Evolutionary conservation across 64 coral and sea anemone genomes (phyloP).

Genomic region (Pachyseris speciosa): DNA sequence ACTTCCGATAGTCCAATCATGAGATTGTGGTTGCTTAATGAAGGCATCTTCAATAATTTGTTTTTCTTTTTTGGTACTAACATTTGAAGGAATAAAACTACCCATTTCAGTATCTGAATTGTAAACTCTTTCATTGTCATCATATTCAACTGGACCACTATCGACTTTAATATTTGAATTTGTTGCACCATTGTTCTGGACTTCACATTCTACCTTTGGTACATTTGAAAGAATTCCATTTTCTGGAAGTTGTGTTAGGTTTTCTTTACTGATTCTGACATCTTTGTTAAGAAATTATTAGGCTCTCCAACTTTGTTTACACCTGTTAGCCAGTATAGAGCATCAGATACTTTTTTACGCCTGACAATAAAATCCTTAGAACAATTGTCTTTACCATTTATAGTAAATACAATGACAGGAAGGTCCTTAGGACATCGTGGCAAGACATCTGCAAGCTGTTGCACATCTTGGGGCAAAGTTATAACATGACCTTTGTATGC

Average conservation of each 20-base stretch:
- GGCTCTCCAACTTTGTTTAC: conserved; percentile 42
- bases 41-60: conserved; percentile 26
- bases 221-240: conserved; percentile 44
- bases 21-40: background rate
- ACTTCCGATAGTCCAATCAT: conserved; percentile 50
- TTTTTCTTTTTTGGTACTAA: conserved; percentile 53
- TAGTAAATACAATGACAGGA: conserved; percentile 53
- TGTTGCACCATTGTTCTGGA: background rate
- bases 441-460: conserved; percentile 66
- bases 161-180: conserved; percentile 49
- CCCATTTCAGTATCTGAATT: conserved; percentile 64
- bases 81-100: conserved; percentile 74
- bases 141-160: conserved; percentile 63
- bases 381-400: conserved; percentile 69
- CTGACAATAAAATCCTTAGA: conserved; percentile 67
- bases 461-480: conserved; percentile 35
- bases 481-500: conserved; percentile 65
- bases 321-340: conserved; percentile 63
- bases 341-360: conserved; percentile 55
- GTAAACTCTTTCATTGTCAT: conserved; percentile 65
- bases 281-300: conserved; percentile 54
- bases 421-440: conserved; percentile 53
- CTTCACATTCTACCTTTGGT: conserved; percentile 32
- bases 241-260: conserved; percentile 18
- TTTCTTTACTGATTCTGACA: conserved; percentile 37